Base-by-base conservation (phyloP, 2,888 invertebrate species). In the Matsumyia berberina region DNA sequence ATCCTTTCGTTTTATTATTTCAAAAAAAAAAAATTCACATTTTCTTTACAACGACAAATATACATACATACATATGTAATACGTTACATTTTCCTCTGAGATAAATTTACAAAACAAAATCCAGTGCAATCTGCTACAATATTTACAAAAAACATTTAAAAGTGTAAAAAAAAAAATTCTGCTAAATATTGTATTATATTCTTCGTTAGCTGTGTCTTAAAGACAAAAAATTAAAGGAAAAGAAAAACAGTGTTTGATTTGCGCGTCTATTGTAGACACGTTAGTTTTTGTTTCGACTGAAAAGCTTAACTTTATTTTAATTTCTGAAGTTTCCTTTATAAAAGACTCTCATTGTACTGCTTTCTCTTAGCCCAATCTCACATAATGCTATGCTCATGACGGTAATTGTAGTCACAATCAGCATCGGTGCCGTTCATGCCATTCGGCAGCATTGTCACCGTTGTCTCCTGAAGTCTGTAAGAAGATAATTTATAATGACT, bases 391-490 rank as follows among this genome's bases (percentile, higher is more conserved):
- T 49, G 58, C 0, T 79, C 83, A 2, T 62, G 72, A 9, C 79
- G 73, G n/a, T 51, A 83, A 31, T 67, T 83, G 51, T 57, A 83
- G 0, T 64, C 79, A 44, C 83, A 79, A 11, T 80, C 87, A 29
- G 69, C 87, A 49, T 88, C 87, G 8, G 70, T 60, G 11, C 66
- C 74, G 49, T 86, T 81, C 8, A 83, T 82, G 0, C 89, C 89
- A 76, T 90, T 90, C 29, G 90, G 89, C 60, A 90, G 67, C 70
- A 89, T 87, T 15, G 89, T 90, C 33, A 90, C 89, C 35, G 90
- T 90, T 76, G 91, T 91, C 77, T 90, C 90, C 69, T 88, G 88
- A 8, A 88, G 64, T 73, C 88, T 85, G 74, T 11, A 72, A 70
- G 9, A 7, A 69, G 11, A 57, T 5, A 49, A 12, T 17, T 29